Evolutionary conservation across 1,140 invertebrate genomes (phyloP).

Genomic region (Plectus sambesii): DNA sequence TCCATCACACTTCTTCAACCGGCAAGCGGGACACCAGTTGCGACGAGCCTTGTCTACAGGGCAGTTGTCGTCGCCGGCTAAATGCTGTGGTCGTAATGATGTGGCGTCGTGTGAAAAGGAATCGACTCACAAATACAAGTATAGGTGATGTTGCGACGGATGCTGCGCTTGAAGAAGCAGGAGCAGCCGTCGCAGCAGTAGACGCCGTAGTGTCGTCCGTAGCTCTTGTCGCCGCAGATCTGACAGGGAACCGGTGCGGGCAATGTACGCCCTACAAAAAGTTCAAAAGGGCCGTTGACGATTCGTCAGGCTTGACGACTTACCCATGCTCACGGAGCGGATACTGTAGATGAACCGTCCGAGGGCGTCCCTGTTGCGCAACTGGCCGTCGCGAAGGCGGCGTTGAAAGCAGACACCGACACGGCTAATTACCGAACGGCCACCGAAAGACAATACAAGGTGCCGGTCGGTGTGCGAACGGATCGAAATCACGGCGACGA

Average conservation of each 20-base stretch:
- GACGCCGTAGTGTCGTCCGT: constrained; percentile 91
- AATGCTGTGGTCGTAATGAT: constrained; percentile 14
- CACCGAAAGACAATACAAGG: too few species aligned
- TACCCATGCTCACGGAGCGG: too few species aligned
- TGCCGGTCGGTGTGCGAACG: too few species aligned
- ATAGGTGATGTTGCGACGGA: constrained; percentile 60
- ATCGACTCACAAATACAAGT: constrained; percentile 60
- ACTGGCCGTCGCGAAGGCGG: too few species aligned
- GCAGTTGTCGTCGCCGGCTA: constrained; percentile 63
- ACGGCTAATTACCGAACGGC: too few species aligned
- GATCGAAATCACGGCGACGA: too few species aligned
- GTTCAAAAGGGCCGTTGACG: too few species aligned
- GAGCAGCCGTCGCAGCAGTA: constrained; percentile 89
- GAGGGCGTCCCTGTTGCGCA: too few species aligned
- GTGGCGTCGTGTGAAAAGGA: background rate
- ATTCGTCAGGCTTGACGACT: constrained; percentile 1
- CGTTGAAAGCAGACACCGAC: too few species aligned
- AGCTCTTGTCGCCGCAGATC: constrained; percentile 87
- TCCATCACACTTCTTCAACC: constrained; percentile 53
- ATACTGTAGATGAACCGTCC: too few species aligned
- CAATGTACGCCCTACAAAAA: constrained; percentile 54
- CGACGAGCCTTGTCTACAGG: constrained; percentile 65
- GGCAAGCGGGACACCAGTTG: constrained; percentile 76
- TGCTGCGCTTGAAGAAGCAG: constrained; percentile 70
- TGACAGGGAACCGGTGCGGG: constrained; percentile 65